Percentiles rank a stretch among this genome's conserved stretches.
phyloP scores from a whole-genome alignment of 2,113 vertebrate genomes.

The Callopanchax toddi region DNA sequence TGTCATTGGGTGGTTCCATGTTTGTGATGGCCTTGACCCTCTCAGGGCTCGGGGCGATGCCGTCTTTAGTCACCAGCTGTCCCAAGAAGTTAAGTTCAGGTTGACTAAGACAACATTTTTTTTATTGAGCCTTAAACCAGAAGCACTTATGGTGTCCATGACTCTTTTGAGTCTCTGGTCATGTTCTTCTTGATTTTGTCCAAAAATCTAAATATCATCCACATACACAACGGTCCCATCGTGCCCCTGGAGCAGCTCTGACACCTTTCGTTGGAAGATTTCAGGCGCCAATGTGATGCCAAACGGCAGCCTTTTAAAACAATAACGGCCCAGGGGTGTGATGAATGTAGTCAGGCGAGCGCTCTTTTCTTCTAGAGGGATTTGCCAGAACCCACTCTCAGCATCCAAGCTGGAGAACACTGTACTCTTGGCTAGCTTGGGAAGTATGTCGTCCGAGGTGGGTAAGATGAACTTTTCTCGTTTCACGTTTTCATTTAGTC shows the following conservation, averaged over 20 bases:
- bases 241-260: not conserved
- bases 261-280: slow-evolving; percentile 4
- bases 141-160: not conserved
- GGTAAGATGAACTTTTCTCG: not conserved
- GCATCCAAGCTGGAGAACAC: slow-evolving; percentile 9
- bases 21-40: no score
- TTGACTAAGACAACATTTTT: no score
- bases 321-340: not conserved
- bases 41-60: no score
- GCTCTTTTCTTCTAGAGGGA: not conserved
- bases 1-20: no score
- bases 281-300: not conserved
- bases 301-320: slow-evolving; percentile 5
- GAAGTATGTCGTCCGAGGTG: no score
- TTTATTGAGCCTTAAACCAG: no score
- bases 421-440: not conserved
- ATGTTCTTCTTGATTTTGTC: not conserved
- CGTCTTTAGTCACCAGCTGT: no score
- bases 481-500: not conserved
- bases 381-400: not conserved
- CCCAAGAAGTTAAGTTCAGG: no score
- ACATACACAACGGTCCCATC: not conserved
- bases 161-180: not conserved
- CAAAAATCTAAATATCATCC: slow-evolving; percentile 5
- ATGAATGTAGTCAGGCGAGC: slow-evolving; percentile 3